These are phyloP conservation scores for Hyalella azteca DNA, from an alignment of 2,888 invertebrate genomes.

Conservation along the genomic window DNA sequence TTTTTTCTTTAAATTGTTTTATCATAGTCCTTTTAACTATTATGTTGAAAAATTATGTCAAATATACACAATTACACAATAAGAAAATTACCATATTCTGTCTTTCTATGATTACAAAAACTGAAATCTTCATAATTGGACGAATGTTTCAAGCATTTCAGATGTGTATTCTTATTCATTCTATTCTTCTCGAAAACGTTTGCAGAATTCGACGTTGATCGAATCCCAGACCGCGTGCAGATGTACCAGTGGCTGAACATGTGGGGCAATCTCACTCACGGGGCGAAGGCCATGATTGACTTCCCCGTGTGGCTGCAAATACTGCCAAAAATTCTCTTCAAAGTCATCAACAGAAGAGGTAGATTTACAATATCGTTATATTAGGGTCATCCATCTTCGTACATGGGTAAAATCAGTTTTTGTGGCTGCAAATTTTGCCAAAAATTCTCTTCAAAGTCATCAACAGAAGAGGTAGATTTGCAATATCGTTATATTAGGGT, in stretches of 20 bases:
- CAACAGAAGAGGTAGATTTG: slow-evolving; percentile 70
- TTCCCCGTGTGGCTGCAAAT: slow-evolving; percentile 78
- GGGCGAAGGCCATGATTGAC: slow-evolving; percentile 68
- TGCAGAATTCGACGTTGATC: slow-evolving; percentile 57
- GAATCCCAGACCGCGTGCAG: slow-evolving; percentile 60
- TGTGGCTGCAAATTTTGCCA: slow-evolving; percentile 76
- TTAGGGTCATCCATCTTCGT: no score
- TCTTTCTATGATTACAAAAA: no score
- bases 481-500: no score
- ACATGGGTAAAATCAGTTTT: no score
- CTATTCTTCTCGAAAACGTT: neutral
- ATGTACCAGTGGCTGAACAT: slow-evolving; percentile 75
- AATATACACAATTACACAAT: no score
- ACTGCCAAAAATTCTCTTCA: slow-evolving; percentile 74
- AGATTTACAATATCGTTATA: slow-evolving; percentile 62
- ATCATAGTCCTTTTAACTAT: no score
- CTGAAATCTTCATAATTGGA: no score
- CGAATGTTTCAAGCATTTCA: no score
- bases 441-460: slow-evolving; percentile 75
- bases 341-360: slow-evolving; percentile 74
- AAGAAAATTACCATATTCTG: no score
- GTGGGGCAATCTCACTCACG: slow-evolving; percentile 70
- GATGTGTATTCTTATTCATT: no score
- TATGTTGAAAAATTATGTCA: no score
- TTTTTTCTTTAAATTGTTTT: no score